phyloP scores from a whole-genome alignment of 2,888 invertebrate species.

The Idaea straminata region DNA sequence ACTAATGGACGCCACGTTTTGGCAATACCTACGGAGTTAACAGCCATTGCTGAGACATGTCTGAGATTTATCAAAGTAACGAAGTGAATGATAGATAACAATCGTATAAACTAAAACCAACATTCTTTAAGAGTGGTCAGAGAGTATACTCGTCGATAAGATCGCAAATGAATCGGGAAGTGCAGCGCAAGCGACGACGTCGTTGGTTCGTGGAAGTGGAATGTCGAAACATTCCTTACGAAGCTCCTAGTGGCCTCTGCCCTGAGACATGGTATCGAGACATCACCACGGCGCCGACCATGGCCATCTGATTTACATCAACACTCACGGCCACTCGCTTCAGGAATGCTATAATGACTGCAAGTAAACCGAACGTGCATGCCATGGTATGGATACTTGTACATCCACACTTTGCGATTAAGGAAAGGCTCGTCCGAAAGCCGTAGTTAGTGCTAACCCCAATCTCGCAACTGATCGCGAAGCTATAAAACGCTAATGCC shows the following conservation, averaged over 20 bases:
- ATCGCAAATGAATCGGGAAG: constrained; percentile 19
- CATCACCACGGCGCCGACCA: constrained; percentile 24
- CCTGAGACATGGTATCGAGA: constrained; percentile 22
- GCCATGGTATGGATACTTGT: constrained; percentile 21
- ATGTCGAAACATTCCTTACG: constrained; percentile 9
- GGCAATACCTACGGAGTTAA: constrained; percentile 3
- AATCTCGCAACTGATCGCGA: constrained; percentile 41
- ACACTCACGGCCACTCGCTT: constrained; percentile 27
- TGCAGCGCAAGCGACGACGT: constrained; percentile 9
- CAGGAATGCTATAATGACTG: constrained; percentile 17
- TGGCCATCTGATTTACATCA: constrained; percentile 41
- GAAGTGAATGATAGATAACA: neutral
- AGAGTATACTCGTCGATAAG: constrained; percentile 10
- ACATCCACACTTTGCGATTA: constrained; percentile 27
- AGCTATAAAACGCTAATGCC: constrained; percentile 43
- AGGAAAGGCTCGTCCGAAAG: constrained; percentile 11
- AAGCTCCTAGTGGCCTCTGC: constrained; percentile 33
- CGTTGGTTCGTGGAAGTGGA: constrained; percentile 21
- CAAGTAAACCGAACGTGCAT: constrained; percentile 31
- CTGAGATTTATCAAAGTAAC: neutral
- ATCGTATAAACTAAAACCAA: neutral
- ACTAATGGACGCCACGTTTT: constrained; percentile 12
- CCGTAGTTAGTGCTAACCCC: constrained; percentile 41
- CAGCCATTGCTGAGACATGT: neutral
- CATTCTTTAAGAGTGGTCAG: neutral